phyloP scores from a whole-genome alignment of 2,113 vertebrate genomes.

The Vicugna pacos region DNA sequence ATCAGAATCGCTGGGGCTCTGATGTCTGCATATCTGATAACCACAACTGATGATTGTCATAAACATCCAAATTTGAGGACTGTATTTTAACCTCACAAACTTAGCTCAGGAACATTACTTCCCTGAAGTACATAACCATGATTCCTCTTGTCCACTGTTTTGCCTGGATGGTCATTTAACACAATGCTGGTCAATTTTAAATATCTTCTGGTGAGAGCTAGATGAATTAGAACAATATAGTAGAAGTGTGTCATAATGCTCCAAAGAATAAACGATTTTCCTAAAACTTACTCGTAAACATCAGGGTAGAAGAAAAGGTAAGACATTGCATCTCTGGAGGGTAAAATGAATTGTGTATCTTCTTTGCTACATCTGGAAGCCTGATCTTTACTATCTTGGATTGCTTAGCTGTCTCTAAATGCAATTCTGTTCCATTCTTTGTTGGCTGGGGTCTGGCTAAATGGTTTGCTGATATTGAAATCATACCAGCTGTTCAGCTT shows the following conservation, averaged over 20 bases:
- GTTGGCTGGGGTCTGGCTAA: background rate
- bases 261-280: background rate
- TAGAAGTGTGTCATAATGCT: background rate
- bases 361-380: background rate
- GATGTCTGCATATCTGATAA: background rate
- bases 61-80: background rate
- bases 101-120: background rate
- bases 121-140: background rate
- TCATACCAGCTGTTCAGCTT: constrained; percentile 46
- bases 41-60: background rate
- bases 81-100: background rate
- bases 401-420: background rate
- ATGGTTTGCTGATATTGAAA: constrained; percentile 14
- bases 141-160: background rate
- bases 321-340: background rate
- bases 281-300: background rate
- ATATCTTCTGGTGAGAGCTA: background rate
- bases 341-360: background rate
- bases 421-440: background rate
- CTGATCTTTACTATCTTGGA: background rate
- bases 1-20: background rate
- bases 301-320: background rate
- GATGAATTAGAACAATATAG: background rate
- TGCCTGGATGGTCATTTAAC: background rate
- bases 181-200: background rate